A percentile compares a stretch with the other conserved stretches of the same genome.
Evolutionary conservation across 2,888 invertebrate species (phyloP).

Genomic region (Coelopa pilipes): DNA sequence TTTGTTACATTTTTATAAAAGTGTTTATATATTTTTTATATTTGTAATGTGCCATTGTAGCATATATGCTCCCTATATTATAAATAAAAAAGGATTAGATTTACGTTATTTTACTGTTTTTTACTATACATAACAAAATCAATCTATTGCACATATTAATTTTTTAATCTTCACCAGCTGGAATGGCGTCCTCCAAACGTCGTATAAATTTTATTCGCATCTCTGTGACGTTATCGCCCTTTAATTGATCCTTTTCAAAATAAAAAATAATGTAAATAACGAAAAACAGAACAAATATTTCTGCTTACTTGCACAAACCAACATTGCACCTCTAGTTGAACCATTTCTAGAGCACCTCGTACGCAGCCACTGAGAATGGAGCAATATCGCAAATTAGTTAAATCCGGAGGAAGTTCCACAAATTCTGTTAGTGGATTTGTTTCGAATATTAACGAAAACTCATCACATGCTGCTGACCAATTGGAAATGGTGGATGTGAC

Average conservation of each 20-base stretch:
- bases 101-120: neutral
- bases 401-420: constrained; percentile 92
- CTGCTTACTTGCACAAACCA: constrained; percentile 83
- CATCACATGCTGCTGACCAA: constrained; percentile 94
- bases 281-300: neutral
- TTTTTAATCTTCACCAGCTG: constrained; percentile 94
- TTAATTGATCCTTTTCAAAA: constrained; percentile 83
- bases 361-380: constrained; percentile 91
- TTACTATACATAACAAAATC: neutral
- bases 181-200: constrained; percentile 95
- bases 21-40: constrained; percentile 4
- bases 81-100: too few relatives aligned
- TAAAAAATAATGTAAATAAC: neutral
- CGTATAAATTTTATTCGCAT: constrained; percentile 93
- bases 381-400: constrained; percentile 87
- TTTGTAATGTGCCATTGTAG: constrained; percentile 9
- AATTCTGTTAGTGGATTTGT: constrained; percentile 96
- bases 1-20: neutral
- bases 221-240: constrained; percentile 94
- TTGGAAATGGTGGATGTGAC: constrained; percentile 93
- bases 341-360: constrained; percentile 98
- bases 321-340: constrained; percentile 94
- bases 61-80: too few relatives aligned
- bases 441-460: constrained; percentile 96
- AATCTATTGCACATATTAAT: too few relatives aligned